These are phyloP conservation scores for Papilio xuthus DNA, from an alignment of 1,140 invertebrate species.

Conservation along the genomic window DNA sequence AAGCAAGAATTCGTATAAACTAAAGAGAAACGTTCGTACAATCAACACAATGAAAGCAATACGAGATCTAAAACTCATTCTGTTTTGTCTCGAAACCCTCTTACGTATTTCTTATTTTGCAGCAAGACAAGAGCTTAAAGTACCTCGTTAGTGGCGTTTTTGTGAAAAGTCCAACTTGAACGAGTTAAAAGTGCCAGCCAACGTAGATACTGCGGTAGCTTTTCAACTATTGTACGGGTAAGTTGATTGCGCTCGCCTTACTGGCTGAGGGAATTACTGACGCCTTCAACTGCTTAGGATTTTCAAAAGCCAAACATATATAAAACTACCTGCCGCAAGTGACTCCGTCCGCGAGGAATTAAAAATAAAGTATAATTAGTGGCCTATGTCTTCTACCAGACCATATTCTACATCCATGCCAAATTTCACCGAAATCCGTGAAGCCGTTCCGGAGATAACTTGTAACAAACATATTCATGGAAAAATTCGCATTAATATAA, in stretches of 20 bases:
- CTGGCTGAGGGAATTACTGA: constrained; percentile 33
- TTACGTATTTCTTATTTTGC: constrained; percentile 47
- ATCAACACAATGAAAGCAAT: constrained; percentile 29
- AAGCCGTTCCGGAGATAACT: too few species aligned
- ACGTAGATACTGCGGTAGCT: constrained; percentile 37
- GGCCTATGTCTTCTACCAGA: too few species aligned
- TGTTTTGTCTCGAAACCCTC: constrained; percentile 35
- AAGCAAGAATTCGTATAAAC: constrained; percentile 26
- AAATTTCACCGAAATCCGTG: too few species aligned
- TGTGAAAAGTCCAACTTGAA: constrained; percentile 59
- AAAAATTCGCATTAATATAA: too few species aligned
- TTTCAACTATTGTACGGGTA: constrained; percentile 61
- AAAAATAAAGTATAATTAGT: too few species aligned
- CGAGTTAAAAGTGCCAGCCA: constrained; percentile 5
- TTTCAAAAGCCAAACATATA: neutral
- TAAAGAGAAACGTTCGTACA: neutral
- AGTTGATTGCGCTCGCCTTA: constrained; percentile 57
- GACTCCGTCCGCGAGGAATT: too few species aligned
- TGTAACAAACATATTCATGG: too few species aligned
- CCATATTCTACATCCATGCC: too few species aligned
- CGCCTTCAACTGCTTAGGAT: constrained; percentile 25
- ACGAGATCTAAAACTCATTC: constrained; percentile 38
- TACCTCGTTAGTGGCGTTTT: constrained; percentile 72
- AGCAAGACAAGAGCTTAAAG: constrained; percentile 56
- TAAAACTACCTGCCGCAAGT: too few species aligned